Conservation (phyloP, 1,140 invertebrate genomes). For the Sipha flava region DNA sequence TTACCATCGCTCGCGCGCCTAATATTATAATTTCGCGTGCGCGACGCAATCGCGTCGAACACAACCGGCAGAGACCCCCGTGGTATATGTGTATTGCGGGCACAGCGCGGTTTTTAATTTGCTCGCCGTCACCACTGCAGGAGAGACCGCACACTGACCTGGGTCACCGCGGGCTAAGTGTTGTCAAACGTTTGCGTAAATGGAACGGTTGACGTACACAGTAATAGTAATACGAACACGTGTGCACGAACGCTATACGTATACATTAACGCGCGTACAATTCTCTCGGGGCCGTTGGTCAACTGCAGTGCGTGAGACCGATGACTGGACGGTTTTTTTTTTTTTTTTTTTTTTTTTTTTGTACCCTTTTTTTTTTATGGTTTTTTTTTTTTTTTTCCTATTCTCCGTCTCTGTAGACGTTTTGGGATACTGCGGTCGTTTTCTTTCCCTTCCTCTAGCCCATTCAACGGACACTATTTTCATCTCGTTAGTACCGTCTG, state of each 20-base stretch:
- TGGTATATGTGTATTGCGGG: not conserved
- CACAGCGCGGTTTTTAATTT: not conserved
- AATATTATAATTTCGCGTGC: too few relatives aligned
- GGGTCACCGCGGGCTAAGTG: conserved; percentile 14
- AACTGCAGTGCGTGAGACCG: not conserved
- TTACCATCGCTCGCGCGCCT: too few relatives aligned
- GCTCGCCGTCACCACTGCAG: not conserved
- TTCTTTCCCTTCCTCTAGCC: not conserved
- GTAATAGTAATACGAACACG: too few relatives aligned
- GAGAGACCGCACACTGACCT: not conserved
- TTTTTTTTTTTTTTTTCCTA: not conserved
- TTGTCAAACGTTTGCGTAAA: conserved; percentile 19
- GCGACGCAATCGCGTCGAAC: too few relatives aligned
- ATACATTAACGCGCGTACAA: too few relatives aligned
- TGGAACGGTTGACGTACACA: too few relatives aligned
- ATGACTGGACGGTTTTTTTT: conserved; percentile 7
- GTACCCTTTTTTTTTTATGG: not conserved
- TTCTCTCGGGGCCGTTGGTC: conserved; percentile 13
- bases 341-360: not conserved
- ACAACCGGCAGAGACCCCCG: conserved; percentile 5
- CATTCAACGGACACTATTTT: too few relatives aligned
- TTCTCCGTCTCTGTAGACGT: too few relatives aligned
- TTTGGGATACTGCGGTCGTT: too few relatives aligned
- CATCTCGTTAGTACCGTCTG: too few relatives aligned
- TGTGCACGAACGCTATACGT: too few relatives aligned